Base-by-base conservation (phyloP, 2,888 invertebrate genomes). In the Elmis aenea region DNA sequence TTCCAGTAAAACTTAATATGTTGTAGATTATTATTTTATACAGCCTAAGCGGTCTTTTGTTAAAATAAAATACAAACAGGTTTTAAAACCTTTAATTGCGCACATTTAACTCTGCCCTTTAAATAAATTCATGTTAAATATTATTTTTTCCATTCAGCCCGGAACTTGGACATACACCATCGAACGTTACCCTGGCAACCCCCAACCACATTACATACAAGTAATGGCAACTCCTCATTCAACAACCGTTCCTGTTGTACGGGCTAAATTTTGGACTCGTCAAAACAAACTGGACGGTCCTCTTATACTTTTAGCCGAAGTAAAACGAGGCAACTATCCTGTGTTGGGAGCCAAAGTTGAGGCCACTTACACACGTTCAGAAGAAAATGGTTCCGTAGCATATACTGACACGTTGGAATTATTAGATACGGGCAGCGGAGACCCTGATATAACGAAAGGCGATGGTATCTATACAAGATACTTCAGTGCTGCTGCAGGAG, bases 381-480 rank as follows among this genome's bases (percentile, higher is more conserved):
- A 61, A 23, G 43, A 51, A 1, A 62, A 68, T 39, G 63, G 63
- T 5, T 61, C 67, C 2, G 51, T 55, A 4, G 49, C 60, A 2
- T 62, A 67, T 26, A 59, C 58, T 12, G 58, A 61, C 43, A 69
- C 59, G 31, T 64, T 75, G 28, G 70, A 72, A 41, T 61, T 79
- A 2, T 57, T 74, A 28, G 80, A 79, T 58, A 74, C 72, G 25
- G 80, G 79, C 5, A 70, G 73, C 48, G 78, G 77, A 42, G 80
- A 80, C 63, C 78, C 80, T 0, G 82, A 82, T 58, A 69, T 80
- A 13, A 74, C 73, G 12, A 72, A 70, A 57, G 75, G 75, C 1
- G 82, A 82, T 59, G 81, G 82, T 1, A 69, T 81, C 6, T 82
- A 82, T 54, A 75, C 79, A 1, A 68, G 77, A 25, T 79, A 77